These are phyloP conservation scores for Zeus faber DNA, from an alignment of 2,113 vertebrate species.

Conservation along the genomic window DNA sequence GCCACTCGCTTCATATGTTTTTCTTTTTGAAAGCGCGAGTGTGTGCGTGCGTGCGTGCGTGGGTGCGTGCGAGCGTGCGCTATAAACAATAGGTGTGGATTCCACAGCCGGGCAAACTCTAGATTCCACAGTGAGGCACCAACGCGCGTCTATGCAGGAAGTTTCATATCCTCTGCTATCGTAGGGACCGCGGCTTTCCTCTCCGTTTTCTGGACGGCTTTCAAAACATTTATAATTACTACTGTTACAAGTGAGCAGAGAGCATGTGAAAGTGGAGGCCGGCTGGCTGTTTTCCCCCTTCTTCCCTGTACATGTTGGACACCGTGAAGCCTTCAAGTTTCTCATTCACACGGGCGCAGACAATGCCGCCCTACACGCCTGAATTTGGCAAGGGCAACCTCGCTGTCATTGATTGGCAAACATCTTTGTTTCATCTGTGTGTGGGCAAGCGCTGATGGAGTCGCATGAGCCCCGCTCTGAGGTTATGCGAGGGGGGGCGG, in stretches of 20 bases:
- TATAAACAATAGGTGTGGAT: constrained; percentile 71
- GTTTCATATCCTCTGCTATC: constrained; percentile 84
- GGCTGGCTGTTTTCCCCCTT: constrained; percentile 59
- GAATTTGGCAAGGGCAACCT: constrained; percentile 49
- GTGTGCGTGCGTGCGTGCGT: constrained; percentile 5
- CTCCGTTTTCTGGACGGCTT: constrained; percentile 67
- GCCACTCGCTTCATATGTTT: too few species aligned
- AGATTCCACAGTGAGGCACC: too few species aligned
- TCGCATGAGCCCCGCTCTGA: constrained; percentile 20
- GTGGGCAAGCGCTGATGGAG: constrained; percentile 33
- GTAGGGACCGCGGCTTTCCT: constrained; percentile 75
- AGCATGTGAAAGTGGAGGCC: constrained; percentile 65
- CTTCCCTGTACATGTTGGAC: constrained; percentile 63
- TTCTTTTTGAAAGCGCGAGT: constrained; percentile 8
- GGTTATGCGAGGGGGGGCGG: too few species aligned
- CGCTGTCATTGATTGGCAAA: constrained; percentile 53
- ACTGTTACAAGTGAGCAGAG: constrained; percentile 61
- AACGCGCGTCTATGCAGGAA: constrained; percentile 80
- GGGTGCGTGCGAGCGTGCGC: constrained; percentile 29
- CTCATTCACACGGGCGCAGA: constrained; percentile 51
- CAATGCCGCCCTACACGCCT: constrained; percentile 52
- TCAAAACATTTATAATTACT: constrained; percentile 73
- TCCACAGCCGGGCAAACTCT: constrained; percentile 66
- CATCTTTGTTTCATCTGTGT: constrained; percentile 46
- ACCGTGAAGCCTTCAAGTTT: constrained; percentile 56